Evolutionary conservation across 2,888 invertebrate genomes (phyloP), one percentile per base, ranked within the genome.

Genomic region (Oconnorella tubifera): DNA sequence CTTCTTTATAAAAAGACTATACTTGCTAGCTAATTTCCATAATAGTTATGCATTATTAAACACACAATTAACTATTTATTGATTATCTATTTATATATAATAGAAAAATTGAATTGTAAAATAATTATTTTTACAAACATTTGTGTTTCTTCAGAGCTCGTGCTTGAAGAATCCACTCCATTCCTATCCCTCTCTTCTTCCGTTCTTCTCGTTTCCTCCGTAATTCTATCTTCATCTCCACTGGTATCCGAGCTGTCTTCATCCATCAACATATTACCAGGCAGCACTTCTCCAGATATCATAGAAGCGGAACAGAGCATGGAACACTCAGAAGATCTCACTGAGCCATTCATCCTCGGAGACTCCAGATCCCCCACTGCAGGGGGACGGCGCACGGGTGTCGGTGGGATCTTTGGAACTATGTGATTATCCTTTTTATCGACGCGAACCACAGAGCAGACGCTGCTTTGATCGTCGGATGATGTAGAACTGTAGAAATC

Each of bases 401-500:
- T 57, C 33, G 59, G 59, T 25, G 60, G 31, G 14, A 6, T 51
- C 29, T 31, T 56, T 14, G 40, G 40, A 19, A 40, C 10, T 10
- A 19, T 19, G 40, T 40, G 40, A 19, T 10, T 40, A 10, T 19
- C 40, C 31, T 59, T 51, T 2, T 27, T 59, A 31, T 63, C 51
- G 53, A 66, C 66, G 55, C 63, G 66, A 14, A 66, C 49, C 19
- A 66, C 66, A 2, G 66, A 64, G 60, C 58, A 59, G n/a, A 66
- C 33, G 29, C 63, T 65, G 40, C 66, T 66, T 63, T 66, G 66
- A 49, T 66, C 66, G 53, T 66, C 66, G 14, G 63, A 64, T 1
- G 66, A 66, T 27, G 66, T 59, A 14, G 66, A 66, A 33, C 66
- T 66, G 58, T 66, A 66, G 25, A 66, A 40, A 53, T 66, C 66